A percentile compares a stretch with the other conserved stretches of the same genome.
These are phyloP conservation scores for Globia sparganii DNA, from an alignment of 2,888 invertebrate genomes.

Conservation along the genomic window DNA sequence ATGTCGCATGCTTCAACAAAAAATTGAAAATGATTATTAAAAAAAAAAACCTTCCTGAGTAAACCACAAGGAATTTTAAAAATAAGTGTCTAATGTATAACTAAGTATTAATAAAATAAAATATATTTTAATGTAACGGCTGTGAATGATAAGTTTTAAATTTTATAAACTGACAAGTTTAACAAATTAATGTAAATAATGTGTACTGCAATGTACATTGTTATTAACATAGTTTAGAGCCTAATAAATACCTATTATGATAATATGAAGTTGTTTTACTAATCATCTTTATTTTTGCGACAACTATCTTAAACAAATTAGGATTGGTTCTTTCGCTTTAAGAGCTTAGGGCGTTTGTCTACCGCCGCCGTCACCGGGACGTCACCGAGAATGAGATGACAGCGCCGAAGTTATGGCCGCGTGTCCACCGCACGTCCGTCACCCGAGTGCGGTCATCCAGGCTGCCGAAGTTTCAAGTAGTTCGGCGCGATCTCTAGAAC, in stretches of 20 bases:
- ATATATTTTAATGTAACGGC: slow-evolving; percentile 63
- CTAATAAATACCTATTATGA: slow-evolving; percentile 50
- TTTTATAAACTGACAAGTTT: slow-evolving; percentile 62
- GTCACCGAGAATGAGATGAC: not conserved
- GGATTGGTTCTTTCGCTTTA: not conserved
- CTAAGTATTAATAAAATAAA: slow-evolving; percentile 39
- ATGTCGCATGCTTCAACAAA: not conserved
- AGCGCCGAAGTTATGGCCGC: not conserved
- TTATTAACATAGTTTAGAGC: slow-evolving; percentile 52
- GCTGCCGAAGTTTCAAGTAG: no score
- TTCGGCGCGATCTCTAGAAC: no score
- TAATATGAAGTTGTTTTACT: slow-evolving; percentile 23
- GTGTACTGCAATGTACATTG: slow-evolving; percentile 40
- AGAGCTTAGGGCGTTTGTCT: not conserved
- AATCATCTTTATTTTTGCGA: not conserved
- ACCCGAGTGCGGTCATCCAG: no score
- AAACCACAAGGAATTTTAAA: slow-evolving; percentile 28
- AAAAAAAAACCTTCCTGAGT: not conserved
- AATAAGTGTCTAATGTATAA: slow-evolving; percentile 26
- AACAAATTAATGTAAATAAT: slow-evolving; percentile 31
- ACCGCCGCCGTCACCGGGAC: no score
- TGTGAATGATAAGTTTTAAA: slow-evolving; percentile 64
- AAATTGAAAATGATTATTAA: not conserved
- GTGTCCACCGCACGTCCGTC: no score
- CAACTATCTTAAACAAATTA: not conserved